Percentiles rank a stretch among this genome's conserved stretches.
Conservation (phyloP, 2,888 invertebrate species). For the Pristionchus arcanus region DNA sequence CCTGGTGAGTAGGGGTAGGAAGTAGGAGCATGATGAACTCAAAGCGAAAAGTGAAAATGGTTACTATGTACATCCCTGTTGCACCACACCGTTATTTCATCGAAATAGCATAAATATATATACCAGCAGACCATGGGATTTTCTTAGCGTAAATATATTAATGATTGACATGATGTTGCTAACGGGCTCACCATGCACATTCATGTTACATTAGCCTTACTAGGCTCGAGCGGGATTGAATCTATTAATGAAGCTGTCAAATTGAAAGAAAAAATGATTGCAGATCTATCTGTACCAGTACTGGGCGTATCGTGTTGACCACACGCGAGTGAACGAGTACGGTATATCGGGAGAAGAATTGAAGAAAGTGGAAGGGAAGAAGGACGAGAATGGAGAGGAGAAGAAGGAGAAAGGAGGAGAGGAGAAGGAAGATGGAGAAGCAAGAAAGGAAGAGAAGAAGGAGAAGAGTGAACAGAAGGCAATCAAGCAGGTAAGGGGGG, state of each 20-base stretch:
- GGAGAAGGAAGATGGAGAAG: not conserved
- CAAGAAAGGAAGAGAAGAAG: not conserved
- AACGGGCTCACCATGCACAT: not conserved
- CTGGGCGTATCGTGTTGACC: conserved; percentile 98
- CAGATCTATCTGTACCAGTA: conserved; percentile 93
- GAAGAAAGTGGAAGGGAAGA: not conserved
- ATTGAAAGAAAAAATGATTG: not conserved
- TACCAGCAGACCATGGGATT: too few relatives aligned
- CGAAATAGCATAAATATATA: too few relatives aligned
- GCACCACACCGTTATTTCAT: too few relatives aligned
- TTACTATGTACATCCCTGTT: too few relatives aligned
- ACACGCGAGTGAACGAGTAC: conserved; percentile 94
- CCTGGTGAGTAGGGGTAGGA: conserved; percentile 84
- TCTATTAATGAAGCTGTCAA: not conserved
- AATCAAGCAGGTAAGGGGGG: not conserved
- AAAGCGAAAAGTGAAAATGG: too few relatives aligned
- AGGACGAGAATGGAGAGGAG: not conserved
- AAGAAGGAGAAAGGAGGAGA: not conserved
- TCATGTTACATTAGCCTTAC: not conserved
- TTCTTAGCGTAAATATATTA: too few relatives aligned
- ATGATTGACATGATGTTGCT: too few relatives aligned
- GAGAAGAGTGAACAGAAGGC: not conserved
- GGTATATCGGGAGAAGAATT: conserved; percentile 19
- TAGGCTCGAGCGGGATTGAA: not conserved
- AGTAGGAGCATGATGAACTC: not conserved